Evolutionary conservation across 2,113 vertebrate genomes (phyloP), one percentile per base, ranked within the genome.

Genomic region (Etheostoma cragini): DNA sequence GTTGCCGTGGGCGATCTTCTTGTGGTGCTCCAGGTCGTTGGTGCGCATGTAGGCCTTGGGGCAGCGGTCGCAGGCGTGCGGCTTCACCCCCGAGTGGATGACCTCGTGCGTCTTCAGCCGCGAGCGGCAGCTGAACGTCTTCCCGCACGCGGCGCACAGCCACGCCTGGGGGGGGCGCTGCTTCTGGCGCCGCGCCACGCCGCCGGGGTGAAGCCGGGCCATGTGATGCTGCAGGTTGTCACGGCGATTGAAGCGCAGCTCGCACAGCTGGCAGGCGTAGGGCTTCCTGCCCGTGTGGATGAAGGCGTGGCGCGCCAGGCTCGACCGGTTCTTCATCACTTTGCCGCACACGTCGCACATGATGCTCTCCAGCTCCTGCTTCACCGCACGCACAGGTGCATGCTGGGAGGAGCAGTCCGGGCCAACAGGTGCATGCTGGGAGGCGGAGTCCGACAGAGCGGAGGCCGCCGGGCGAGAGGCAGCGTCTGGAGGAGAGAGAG

Each of bases 171-270:
- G n/a, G 11, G 26, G 3, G 0, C 87, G 87, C 65, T 26, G 87
- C 63, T 67, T 80, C 74, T 84, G 42, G 17, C 75, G 74, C 60
- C 56, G 66, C 60, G 80, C 7, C 0, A 45, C 53, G 5, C 90
- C 92, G 0, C 76, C 24, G 0, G 92, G 91, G 47, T 93, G 92
- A 11, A 92, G 76, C 3, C 67, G 74, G 38, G 0, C 78, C 50
- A 93, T 76, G 84, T 93, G 92, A 58, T 92, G 81, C 76, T 81
- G 89, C 70, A 93, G 87, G 87, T 93, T 93, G 74, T 92, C 91
- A 0, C 88, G 86, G 22, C 92, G 92, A n/a, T 93, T 93, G 80
- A 93, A 92, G 65, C 86, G 91, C 38, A 93, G 58, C 1, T 88
- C 72, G 1, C 91, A 92, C 21, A 91, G 80, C 47, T 84, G 87